Base-by-base conservation (phyloP, 2,113 vertebrate genomes). In the Hydropotes inermis region DNA sequence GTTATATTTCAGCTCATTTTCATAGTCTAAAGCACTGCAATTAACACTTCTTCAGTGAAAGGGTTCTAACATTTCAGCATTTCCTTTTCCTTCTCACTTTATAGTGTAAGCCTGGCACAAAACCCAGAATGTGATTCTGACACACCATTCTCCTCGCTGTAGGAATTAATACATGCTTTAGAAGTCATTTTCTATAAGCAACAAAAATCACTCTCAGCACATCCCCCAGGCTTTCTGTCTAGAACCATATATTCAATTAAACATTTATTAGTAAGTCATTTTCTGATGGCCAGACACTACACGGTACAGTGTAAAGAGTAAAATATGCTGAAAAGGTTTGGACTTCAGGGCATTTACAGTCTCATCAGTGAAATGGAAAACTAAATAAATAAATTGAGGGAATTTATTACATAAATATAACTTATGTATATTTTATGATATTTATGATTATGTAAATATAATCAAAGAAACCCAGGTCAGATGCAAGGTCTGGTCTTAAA, bases 1-100 rank as follows among this genome's bases (percentile, higher is more conserved):
- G 60, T 94, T 82, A 87, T 92, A 55, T 12, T 81, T 91, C 55
- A 92, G 27, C n/a, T 95, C 54, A 84, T 81, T 95, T 93, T 92
- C 74, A 55, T 96, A 78, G 54, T 91, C 33, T 47, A 86, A 93
- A 94, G 23, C 36, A 55, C 11, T 76, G 15, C 19, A 91, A 93
- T 95, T 96, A 91, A 78, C 82, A 89, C 92, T 78, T 97, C 52
- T 91, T 86, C 61, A 94, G 76, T 74, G 91, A 89, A 89, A 97
- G 74, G 76, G 61, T 79, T 95, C 36, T 57, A 89, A 78, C 36
- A 27, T 61, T 86, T 81, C 36, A 74, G 50, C 30, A 7, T 87
- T 92, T 92, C 33, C 50, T 94, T 96, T 92, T 86, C 47, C 33
- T 89, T 89, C 87, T 60, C 70, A 70, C n/a, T 96, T 89, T 47